Evolutionary conservation across 2,797 vertebrate species (phyloP).

Genomic region (Coendou prehensilis): DNA sequence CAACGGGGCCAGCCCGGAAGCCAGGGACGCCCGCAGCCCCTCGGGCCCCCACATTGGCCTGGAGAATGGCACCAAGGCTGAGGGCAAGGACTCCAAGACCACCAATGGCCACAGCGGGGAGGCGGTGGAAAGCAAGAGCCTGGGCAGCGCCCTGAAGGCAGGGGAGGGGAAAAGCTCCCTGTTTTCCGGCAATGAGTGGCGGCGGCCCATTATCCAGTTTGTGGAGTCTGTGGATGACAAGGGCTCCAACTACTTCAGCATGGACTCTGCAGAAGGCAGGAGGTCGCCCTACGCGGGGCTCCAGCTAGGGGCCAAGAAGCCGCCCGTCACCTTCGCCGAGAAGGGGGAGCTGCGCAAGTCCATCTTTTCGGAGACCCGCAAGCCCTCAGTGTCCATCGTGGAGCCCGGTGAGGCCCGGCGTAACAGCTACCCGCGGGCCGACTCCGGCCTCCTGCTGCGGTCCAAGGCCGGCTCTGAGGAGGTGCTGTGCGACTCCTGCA

Average conservation of each 20-base stretch:
- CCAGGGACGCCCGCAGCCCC: conserved; percentile 84
- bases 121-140: conserved; percentile 83
- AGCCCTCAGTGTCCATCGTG: conserved; percentile 80
- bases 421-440: conserved; percentile 83
- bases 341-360: conserved; percentile 89
- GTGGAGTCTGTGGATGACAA: conserved; percentile 90
- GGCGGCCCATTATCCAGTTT: conserved; percentile 90
- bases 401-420: conserved; percentile 86
- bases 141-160: conserved; percentile 79
- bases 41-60: conserved; percentile 62
- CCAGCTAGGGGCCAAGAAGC: conserved; percentile 88
- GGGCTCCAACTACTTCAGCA: conserved; percentile 90
- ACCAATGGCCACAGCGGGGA: conserved; percentile 82
- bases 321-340: conserved; percentile 86
- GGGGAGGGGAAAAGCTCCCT: conserved; percentile 88
- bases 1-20: conserved; percentile 82
- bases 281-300: conserved; percentile 85
- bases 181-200: conserved; percentile 89
- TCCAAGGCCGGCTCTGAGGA: conserved; percentile 91
- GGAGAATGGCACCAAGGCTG: conserved; percentile 80
- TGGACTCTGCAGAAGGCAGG: conserved; percentile 88
- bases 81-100: conserved; percentile 85
- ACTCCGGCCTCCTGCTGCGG: conserved; percentile 71
- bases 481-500: conserved; percentile 97
- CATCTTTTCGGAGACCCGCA: conserved; percentile 88